phyloP scores from a whole-genome alignment of 35 echinoderm and acorn worm species.

The Ophiothrix spiculata region DNA sequence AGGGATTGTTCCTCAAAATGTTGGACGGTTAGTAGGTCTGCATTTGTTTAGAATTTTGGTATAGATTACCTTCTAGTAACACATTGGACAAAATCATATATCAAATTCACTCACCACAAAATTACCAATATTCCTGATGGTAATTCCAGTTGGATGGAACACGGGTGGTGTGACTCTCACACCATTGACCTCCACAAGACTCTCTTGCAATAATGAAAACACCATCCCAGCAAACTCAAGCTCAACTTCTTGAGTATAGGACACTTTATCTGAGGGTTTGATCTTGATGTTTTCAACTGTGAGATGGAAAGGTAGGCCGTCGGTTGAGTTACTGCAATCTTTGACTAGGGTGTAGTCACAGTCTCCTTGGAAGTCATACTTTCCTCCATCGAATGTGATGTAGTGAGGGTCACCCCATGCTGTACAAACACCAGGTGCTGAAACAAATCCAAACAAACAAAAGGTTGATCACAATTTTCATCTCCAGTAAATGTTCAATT shows the following conservation, averaged over 20 bases:
- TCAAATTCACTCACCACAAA: constrained; percentile 25
- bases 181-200: constrained; percentile 38
- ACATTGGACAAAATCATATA: background rate
- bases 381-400: constrained; percentile 43
- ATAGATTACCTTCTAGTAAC: background rate
- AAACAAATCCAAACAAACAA: no score
- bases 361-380: constrained; percentile 66
- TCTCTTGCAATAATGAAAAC: constrained; percentile 26
- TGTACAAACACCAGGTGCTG: constrained; percentile 58
- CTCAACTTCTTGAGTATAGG: constrained; percentile 27
- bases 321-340: constrained; percentile 19
- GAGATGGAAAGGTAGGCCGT: constrained; percentile 25
- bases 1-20: no score
- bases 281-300: constrained; percentile 53
- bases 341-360: no score
- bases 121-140: constrained; percentile 1
- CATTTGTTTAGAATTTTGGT: no score
- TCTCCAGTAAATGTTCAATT: no score
- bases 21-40: no score
- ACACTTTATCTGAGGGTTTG: constrained; percentile 50
- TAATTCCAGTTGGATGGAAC: constrained; percentile 18
- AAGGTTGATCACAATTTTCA: no score
- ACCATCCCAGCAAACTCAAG: constrained; percentile 41
- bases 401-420: no score
- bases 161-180: constrained; percentile 44